Conservation (phyloP, 2,888 invertebrate genomes). For the Azorinus chamasolen region DNA sequence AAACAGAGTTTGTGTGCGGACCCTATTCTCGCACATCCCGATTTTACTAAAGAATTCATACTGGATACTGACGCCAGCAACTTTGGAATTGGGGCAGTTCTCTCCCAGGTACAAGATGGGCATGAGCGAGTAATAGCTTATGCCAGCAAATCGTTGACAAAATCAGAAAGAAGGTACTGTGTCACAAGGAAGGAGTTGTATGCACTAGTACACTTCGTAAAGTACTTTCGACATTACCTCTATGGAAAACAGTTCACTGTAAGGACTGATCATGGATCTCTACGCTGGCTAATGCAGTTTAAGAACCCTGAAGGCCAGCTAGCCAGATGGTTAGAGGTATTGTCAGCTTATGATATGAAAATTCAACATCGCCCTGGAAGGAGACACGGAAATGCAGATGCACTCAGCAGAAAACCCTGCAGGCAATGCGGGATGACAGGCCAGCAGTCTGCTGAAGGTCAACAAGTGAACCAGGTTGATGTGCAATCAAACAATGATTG, state of each 20-base stretch:
- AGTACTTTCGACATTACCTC: constrained; percentile 62
- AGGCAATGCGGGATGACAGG: neutral
- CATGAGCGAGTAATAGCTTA: constrained; percentile 22
- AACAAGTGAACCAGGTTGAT: no score
- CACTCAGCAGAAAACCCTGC: constrained; percentile 22
- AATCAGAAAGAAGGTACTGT: constrained; percentile 39
- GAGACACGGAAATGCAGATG: constrained; percentile 57
- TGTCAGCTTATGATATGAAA: constrained; percentile 36
- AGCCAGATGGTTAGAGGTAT: constrained; percentile 28
- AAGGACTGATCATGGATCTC: constrained; percentile 60
- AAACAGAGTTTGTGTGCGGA: constrained; percentile 4
- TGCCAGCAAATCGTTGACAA: constrained; percentile 22
- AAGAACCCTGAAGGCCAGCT: constrained; percentile 39
- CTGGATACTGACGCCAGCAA: constrained; percentile 43
- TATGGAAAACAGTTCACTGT: constrained; percentile 47
- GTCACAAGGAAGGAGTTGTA: constrained; percentile 53
- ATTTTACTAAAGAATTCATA: constrained; percentile 22
- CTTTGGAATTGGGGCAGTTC: constrained; percentile 25
- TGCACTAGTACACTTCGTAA: constrained; percentile 52
- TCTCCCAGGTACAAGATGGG: constrained; percentile 17
- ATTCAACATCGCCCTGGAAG: constrained; percentile 49
- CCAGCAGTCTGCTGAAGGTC: no score
- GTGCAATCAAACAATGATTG: no score
- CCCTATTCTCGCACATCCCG: constrained; percentile 23
- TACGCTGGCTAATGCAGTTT: constrained; percentile 47